Conservation (phyloP, 2,888 invertebrate genomes). For the Agonopterix subpropinquella region DNA sequence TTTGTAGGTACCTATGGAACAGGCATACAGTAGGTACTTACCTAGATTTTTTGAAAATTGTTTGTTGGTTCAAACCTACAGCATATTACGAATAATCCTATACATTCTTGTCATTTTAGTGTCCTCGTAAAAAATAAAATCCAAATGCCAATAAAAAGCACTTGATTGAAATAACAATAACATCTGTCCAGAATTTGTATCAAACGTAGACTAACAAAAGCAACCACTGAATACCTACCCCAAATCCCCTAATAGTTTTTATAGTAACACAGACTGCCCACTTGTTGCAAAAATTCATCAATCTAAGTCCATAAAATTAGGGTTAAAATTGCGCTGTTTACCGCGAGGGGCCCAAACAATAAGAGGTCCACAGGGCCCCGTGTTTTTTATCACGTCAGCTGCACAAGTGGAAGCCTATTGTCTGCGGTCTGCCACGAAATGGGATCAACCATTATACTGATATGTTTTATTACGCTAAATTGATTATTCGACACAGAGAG, state of each 20-base stretch:
- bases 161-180: too few species aligned
- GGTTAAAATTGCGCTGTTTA: conserved; percentile 7
- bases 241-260: too few species aligned
- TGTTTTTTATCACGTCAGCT: conserved; percentile 62
- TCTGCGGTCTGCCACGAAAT: conserved; percentile 33
- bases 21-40: too few species aligned
- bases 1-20: too few species aligned
- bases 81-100: too few species aligned
- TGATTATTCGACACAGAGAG: too few species aligned
- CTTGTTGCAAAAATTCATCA: conserved; percentile 36
- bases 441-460: conserved; percentile 37
- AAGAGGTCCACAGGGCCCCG: conserved; percentile 16
- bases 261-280: conserved; percentile 23
- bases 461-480: conserved; percentile 15
- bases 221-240: too few species aligned
- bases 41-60: too few species aligned
- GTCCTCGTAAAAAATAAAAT: too few species aligned
- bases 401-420: conserved; percentile 60
- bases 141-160: too few species aligned
- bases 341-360: neutral
- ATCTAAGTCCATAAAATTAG: conserved; percentile 20
- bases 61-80: too few species aligned
- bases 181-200: conserved; percentile 3
- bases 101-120: too few species aligned
- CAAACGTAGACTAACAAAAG: neutral